Evolutionary conservation across 2,888 invertebrate species (phyloP), one percentile per base, ranked within the genome.

Genomic region (Drosophila yooni): DNA sequence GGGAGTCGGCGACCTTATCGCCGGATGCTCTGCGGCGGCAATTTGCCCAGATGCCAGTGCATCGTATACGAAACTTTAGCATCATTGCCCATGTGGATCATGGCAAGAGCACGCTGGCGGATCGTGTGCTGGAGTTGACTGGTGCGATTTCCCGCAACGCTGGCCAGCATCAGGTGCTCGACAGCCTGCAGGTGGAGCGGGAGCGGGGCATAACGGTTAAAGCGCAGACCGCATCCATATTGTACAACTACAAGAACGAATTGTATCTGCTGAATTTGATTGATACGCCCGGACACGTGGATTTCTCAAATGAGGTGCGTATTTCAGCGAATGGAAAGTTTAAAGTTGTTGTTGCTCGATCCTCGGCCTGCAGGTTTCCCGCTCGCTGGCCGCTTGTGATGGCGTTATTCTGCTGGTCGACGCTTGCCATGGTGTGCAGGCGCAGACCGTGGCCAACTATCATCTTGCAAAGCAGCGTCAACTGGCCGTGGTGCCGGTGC

Each of bases 81-180:
- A 99, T 99, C 88, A 98, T 99, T 75, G 99, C 99, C n/a, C 99
- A 99, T 94, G 97, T 99, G 2, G 99, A 99, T 93, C 99, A 99
- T 94, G 99, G 99, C 0, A 99, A 99, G 94, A 98, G 98, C 93
- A 99, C 99, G 0, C 94, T 99, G 68, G 99, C 99, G 1, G 99
- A 99, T 92, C 94, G 99, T 65, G 93, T 99, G n/a, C 93, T 99
- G 18, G 99, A 99, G 95, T 93, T 97, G 63, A 98, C 99, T 25
- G 99, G 98, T 79, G 96, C 96, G 0, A 95, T 97, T 65, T 95
- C 95, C 89, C 94, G 94, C 1, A 95, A 96, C 34, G 94, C 94
- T 5, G 96, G 95, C 34, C 94, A 95, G 81, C 94, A 95, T 62
- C 97, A 97, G 93, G 95, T 97, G 21, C 92, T 97, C 15, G 97